A percentile compares a stretch with the other conserved stretches of the same genome.
These are phyloP conservation scores for Babylonia areolata DNA, from an alignment of 1,140 invertebrate species.

Conservation along the genomic window DNA sequence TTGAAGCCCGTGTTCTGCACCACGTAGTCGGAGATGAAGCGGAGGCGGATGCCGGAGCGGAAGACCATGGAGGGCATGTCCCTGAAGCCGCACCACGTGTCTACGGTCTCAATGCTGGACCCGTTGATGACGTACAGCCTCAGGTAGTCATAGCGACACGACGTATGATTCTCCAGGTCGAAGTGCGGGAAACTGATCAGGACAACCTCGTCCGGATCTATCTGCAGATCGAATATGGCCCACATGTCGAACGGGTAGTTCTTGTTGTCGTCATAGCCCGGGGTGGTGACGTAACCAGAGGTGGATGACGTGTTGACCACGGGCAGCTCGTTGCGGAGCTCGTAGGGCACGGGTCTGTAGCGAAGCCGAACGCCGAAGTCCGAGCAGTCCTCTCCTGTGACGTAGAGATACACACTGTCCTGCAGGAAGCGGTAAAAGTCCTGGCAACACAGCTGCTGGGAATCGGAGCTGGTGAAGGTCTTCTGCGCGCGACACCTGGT, in stretches of 20 bases:
- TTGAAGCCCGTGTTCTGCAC: constrained; percentile 23
- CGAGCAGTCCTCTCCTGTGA: background rate
- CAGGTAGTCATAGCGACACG: constrained; percentile 1
- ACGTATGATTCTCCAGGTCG: background rate
- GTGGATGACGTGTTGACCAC: constrained; percentile 15
- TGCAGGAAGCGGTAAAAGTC: background rate
- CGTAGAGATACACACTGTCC: background rate
- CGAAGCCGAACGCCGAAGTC: background rate
- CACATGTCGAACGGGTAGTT: background rate
- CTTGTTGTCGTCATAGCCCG: constrained; percentile 5
- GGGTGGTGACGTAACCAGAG: constrained; percentile 22
- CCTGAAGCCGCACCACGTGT: background rate
- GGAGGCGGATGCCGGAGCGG: background rate
- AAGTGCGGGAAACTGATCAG: constrained; percentile 21
- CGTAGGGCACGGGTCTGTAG: background rate
- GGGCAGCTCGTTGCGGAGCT: background rate
- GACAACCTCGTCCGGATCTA: background rate
- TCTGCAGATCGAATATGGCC: background rate
- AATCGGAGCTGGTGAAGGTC: background rate
- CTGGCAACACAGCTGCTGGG: background rate
- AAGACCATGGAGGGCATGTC: background rate
- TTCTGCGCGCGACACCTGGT: background rate
- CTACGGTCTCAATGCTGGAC: background rate
- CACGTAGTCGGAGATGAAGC: background rate
- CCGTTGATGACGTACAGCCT: background rate